These are phyloP conservation scores for Gymnarchus niloticus DNA, from an alignment of 2,113 vertebrate genomes.

Conservation along the genomic window DNA sequence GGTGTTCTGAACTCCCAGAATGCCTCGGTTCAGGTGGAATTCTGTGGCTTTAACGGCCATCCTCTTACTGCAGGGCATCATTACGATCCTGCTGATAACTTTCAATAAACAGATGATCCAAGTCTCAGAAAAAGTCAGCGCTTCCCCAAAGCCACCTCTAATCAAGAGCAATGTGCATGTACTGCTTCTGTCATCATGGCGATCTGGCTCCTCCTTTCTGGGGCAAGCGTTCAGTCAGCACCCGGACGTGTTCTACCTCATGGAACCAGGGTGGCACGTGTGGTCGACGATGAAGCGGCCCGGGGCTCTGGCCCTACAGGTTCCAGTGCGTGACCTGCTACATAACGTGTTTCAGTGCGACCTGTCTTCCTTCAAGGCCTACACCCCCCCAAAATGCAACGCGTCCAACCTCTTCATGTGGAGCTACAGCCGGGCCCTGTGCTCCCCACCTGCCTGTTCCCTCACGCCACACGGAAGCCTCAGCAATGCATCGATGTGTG, in stretches of 20 bases:
- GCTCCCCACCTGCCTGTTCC: constrained; percentile 76
- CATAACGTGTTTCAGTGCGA: constrained; percentile 82
- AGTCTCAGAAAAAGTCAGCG: not conserved
- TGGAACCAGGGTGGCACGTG: constrained; percentile 91
- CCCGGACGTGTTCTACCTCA: constrained; percentile 87
- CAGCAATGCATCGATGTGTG: constrained; percentile 65
- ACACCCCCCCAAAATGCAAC: constrained; percentile 71
- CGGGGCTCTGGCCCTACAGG: constrained; percentile 63
- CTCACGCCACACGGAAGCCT: constrained; percentile 60
- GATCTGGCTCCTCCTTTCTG: constrained; percentile 89
- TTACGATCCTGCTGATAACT: not conserved
- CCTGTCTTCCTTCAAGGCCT: constrained; percentile 82
- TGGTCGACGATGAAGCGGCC: constrained; percentile 70
- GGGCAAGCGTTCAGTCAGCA: constrained; percentile 95
- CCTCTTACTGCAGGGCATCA: not conserved
- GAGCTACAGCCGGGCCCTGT: constrained; percentile 82
- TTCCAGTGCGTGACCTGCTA: constrained; percentile 79
- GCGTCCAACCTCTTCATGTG: constrained; percentile 84
- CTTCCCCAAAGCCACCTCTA: constrained; percentile 21
- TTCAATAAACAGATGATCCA: not conserved
- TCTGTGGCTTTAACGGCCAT: not conserved
- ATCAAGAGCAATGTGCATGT: constrained; percentile 69
- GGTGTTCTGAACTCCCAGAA: not conserved
- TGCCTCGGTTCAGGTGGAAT: not conserved
- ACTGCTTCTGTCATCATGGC: constrained; percentile 89